Evolutionary conservation across 2,797 vertebrate genomes (phyloP).

Genomic region (Channa striata): DNA sequence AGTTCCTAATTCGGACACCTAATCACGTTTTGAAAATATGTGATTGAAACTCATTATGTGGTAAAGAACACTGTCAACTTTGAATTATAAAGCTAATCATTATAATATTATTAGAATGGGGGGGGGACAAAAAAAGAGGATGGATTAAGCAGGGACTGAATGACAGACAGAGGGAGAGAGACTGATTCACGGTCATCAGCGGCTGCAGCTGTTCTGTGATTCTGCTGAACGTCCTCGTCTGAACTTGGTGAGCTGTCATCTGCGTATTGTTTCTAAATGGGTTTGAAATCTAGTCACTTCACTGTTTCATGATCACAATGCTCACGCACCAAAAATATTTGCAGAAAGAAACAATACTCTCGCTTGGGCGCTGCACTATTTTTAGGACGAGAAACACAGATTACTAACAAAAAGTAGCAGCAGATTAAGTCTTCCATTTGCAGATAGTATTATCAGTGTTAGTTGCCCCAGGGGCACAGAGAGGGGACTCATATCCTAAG

Average conservation of each 20-base stretch:
- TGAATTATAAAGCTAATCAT: slow-evolving; percentile 14
- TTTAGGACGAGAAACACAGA: slow-evolving; percentile 55
- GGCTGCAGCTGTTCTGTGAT: slow-evolving; percentile 57
- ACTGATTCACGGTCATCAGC: slow-evolving; percentile 47
- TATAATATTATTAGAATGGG: slow-evolving; percentile 1
- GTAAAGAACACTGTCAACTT: slow-evolving; percentile 6
- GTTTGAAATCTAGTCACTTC: slow-evolving; percentile 47
- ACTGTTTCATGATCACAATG: slow-evolving; percentile 36
- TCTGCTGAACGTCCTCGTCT: slow-evolving; percentile 42
- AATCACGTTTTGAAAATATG: too few relatives aligned
- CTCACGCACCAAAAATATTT: slow-evolving; percentile 42
- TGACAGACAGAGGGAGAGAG: slow-evolving; percentile 32
- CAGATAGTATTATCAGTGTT: slow-evolving; percentile 73
- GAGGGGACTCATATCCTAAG: slow-evolving; percentile 63
- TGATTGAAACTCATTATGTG: slow-evolving; percentile 14
- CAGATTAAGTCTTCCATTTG: slow-evolving; percentile 67
- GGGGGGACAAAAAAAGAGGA: slow-evolving; percentile 39
- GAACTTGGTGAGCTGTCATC: slow-evolving; percentile 47
- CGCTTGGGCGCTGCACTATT: slow-evolving; percentile 49
- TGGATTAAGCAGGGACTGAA: slow-evolving; percentile 40
- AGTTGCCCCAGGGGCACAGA: slow-evolving; percentile 44
- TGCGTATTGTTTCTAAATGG: slow-evolving; percentile 26
- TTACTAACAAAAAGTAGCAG: slow-evolving; percentile 60
- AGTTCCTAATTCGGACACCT: too few relatives aligned
- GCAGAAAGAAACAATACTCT: slow-evolving; percentile 40